Evolutionary conservation across 2,797 vertebrate genomes (phyloP).

Genomic region (Aeoliscus strigatus): DNA sequence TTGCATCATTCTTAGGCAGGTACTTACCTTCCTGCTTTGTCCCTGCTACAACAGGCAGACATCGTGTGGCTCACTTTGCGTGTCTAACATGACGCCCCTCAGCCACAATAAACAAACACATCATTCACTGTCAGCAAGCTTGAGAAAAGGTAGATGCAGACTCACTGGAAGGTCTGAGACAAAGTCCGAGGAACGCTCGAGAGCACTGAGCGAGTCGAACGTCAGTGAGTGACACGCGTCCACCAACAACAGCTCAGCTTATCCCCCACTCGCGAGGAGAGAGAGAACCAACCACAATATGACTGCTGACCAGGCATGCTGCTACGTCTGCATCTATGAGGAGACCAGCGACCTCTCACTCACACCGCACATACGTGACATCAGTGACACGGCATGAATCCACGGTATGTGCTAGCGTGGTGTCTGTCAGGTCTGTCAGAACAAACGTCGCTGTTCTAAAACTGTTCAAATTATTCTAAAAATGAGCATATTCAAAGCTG

Average conservation of each 20-base stretch:
- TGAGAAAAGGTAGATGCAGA: conserved; percentile 33
- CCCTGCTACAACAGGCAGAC: conserved; percentile 23
- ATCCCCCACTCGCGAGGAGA: conserved; percentile 56
- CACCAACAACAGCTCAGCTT: conserved; percentile 63
- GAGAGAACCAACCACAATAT: conserved; percentile 46
- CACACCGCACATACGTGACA: conserved; percentile 54
- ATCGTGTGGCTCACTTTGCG: conserved; percentile 44
- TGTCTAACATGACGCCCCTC: conserved; percentile 67
- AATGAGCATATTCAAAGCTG: no score
- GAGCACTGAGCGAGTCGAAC: conserved; percentile 49
- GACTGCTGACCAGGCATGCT: conserved; percentile 69
- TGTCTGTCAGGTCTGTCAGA: conserved; percentile 66
- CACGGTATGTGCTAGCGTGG: conserved; percentile 45
- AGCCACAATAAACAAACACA: conserved; percentile 62
- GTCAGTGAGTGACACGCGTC: conserved; percentile 58
- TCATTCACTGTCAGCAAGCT: conserved; percentile 64
- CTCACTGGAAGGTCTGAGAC: conserved; percentile 30
- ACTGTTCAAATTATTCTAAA: no score
- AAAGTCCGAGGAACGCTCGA: conserved; percentile 28
- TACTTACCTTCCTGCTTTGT: conserved; percentile 26
- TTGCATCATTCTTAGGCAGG: conserved; percentile 14
- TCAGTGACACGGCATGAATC: conserved; percentile 61
- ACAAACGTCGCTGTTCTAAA: no score
- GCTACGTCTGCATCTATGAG: conserved; percentile 46
- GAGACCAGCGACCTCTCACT: conserved; percentile 63